Conservation (phyloP, 37 sponge, comb jelly and placozoan genomes). For the Hexactinellida sp. region DNA sequence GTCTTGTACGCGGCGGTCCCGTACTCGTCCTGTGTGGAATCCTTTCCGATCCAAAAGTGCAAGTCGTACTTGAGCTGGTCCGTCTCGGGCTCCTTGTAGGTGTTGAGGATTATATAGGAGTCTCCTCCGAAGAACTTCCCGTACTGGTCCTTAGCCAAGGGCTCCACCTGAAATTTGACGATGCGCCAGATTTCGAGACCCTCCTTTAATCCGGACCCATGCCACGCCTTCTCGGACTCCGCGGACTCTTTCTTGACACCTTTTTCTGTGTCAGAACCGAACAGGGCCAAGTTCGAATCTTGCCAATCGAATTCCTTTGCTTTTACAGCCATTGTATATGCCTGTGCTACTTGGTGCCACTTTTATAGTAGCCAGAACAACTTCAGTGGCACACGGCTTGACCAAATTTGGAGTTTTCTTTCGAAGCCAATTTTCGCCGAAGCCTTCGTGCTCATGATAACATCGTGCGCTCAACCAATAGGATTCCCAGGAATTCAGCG, state of each 20-base stretch:
- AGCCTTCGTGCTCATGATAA: neutral
- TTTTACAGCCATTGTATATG: constrained; percentile 19
- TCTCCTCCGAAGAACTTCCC: constrained; percentile 49
- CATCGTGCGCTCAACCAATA: neutral
- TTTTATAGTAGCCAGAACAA: neutral
- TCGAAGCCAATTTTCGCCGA: neutral
- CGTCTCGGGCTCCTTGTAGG: constrained; percentile 26
- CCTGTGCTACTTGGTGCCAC: neutral
- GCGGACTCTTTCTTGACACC: constrained; percentile 45
- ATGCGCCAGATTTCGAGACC: constrained; percentile 51
- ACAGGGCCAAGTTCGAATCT: constrained; percentile 43
- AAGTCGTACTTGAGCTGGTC: constrained; percentile 25
- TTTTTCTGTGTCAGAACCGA: constrained; percentile 34
- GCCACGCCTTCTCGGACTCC: constrained; percentile 37
- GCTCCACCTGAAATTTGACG: constrained; percentile 34
- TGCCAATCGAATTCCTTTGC: constrained; percentile 52
- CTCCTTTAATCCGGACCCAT: constrained; percentile 32
- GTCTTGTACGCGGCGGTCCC: constrained; percentile 31
- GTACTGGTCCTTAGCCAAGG: constrained; percentile 27
- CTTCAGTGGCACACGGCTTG: neutral
- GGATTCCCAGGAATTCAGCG: neutral
- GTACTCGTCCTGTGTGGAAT: constrained; percentile 33
- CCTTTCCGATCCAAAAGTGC: constrained; percentile 32
- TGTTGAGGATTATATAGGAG: constrained; percentile 51
- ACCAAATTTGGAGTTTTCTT: neutral